Conservation (phyloP, 2,888 invertebrate genomes). For the Emmelina monodactyla region DNA sequence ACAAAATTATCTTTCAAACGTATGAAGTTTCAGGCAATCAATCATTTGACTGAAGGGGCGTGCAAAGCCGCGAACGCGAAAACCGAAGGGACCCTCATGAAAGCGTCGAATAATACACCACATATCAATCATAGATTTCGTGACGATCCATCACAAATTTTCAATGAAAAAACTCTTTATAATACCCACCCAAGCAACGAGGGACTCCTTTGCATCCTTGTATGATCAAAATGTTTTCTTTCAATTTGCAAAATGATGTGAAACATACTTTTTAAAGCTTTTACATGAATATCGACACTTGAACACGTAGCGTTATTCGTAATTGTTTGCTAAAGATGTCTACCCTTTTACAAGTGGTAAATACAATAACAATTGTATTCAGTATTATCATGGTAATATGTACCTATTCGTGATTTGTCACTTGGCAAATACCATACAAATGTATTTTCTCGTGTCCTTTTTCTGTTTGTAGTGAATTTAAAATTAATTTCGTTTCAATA, state of each 20-base stretch:
- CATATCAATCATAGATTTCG: slow-evolving; percentile 64
- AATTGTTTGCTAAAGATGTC: slow-evolving; percentile 11
- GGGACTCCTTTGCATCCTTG: slow-evolving; percentile 20
- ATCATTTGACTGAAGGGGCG: slow-evolving; percentile 52
- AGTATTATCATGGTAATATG: too few species aligned
- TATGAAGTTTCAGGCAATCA: slow-evolving; percentile 63
- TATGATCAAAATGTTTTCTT: slow-evolving; percentile 18
- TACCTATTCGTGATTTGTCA: too few species aligned
- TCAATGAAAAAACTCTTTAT: slow-evolving; percentile 42
- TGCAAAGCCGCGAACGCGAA: slow-evolving; percentile 49
- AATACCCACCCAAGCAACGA: slow-evolving; percentile 22
- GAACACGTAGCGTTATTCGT: background rate
- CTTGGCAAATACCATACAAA: too few species aligned
- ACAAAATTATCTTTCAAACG: slow-evolving; percentile 63
- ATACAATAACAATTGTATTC: too few species aligned
- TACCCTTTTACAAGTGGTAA: too few species aligned
- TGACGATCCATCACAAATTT: slow-evolving; percentile 61
- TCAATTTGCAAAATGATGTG: slow-evolving; percentile 1
- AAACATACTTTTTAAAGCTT: background rate
- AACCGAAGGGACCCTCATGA: slow-evolving; percentile 54
- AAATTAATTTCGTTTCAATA: slow-evolving; percentile 29
- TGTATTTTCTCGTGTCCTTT: slow-evolving; percentile 6
- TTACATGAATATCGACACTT: background rate
- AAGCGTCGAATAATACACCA: slow-evolving; percentile 59
- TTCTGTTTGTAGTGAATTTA: slow-evolving; percentile 11